Conservation (phyloP, 2,797 vertebrate species). For the Ceryle rudis region DNA sequence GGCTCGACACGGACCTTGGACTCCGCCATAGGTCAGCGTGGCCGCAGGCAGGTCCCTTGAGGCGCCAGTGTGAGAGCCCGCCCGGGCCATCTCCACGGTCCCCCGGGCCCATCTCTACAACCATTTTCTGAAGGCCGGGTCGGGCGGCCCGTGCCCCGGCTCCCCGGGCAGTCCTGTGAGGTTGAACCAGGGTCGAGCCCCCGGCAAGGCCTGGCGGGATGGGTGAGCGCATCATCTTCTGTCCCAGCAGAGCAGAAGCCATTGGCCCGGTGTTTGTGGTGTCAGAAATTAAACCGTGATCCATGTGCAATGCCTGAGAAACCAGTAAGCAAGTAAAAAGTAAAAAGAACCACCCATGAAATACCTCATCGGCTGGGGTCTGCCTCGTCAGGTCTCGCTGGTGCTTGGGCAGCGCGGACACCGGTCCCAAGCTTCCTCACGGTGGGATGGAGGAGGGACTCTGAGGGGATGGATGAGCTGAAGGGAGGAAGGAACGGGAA, state of each 20-base stretch:
- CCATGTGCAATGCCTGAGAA: rapidly evolving
- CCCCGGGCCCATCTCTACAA: background rate
- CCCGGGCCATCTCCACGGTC: background rate
- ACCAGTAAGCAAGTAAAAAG: background rate
- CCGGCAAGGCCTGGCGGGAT: background rate
- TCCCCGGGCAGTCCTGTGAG: background rate
- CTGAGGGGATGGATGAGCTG: background rate
- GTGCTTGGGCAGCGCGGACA: background rate
- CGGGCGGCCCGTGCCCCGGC: background rate
- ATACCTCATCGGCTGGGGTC: background rate
- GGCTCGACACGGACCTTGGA: rapidly evolving
- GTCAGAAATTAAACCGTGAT: background rate
- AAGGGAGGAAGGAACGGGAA: background rate
- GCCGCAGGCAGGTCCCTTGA: background rate
- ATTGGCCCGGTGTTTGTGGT: background rate
- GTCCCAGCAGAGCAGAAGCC: background rate
- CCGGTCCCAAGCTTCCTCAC: background rate
- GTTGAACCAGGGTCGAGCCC: rapidly evolving
- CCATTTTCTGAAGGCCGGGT: background rate
- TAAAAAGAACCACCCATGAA: background rate
- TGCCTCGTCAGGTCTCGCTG: rapidly evolving
- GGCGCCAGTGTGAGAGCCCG: background rate
- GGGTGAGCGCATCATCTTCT: background rate
- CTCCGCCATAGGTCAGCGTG: too few relatives aligned
- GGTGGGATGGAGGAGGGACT: background rate